Evolutionary conservation across 2,888 invertebrate species (phyloP), one percentile per base, ranked within the genome.

Genomic region (Temnothorax ravouxi): DNA sequence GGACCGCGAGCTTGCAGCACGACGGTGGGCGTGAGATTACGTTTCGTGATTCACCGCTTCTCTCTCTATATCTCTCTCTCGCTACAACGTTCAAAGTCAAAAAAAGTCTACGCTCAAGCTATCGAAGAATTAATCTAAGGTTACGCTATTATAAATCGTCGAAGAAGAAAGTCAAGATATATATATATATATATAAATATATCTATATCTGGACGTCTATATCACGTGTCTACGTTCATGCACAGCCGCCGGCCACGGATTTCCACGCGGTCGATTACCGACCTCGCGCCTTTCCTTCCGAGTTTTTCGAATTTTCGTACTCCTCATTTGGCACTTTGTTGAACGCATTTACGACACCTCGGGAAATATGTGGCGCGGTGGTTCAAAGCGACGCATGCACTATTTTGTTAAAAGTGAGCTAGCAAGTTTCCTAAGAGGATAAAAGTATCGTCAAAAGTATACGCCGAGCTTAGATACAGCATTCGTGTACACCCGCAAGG

Each of bases 371-470:
- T 91, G 91, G 88, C 86, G 85, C 85, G 67, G 87, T 56, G 29
- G 29, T 87, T 54, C 11, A 81, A 92, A 94, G 94, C 94, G 88
- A 85, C 94, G 93, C 66, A 67, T 95, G 94, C 94, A 94, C 94
- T 94, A 95, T 94, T 71, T n/a, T 94, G 94, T 95, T 95, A 94
- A 95, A 94, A 95, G 94, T 94, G 95, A 95, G 94, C 94, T 94
- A 94, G 94, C 92, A 92, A 94, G 87, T 93, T 21, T 93, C 93
- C 92, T 94, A 94, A 93, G 88, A 88, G 47, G 93, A 89, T 93
- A 94, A 92, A 94, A 94, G 90, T 94, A 93, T 93, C 92, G 91
- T 93, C 93, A 93, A 71, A 71, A 59, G 25, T 92, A 94, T 67
- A 94, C 92, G 94, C 93, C 93, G 94, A 94, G 94, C 94, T 91